Percentiles rank a stretch among this genome's conserved stretches.
phyloP scores from a whole-genome alignment of 2,113 vertebrate species.

The Cheirogaleus medius region DNA sequence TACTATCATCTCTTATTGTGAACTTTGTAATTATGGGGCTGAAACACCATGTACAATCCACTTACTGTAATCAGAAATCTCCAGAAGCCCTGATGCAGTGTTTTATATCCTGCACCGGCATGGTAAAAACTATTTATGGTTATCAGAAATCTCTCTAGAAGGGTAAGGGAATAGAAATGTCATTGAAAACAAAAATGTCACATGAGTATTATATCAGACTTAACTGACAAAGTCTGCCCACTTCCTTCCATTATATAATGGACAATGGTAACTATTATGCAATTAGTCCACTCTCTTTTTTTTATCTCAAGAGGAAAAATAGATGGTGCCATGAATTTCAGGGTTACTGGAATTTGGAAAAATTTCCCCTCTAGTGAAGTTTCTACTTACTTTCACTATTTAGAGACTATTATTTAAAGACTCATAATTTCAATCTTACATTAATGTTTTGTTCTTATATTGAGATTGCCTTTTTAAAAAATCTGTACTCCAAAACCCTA shows the following conservation, averaged over 20 bases:
- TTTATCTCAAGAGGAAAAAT: not conserved
- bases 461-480: constrained; percentile 1
- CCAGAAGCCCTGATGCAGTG: not conserved
- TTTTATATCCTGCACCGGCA: not conserved
- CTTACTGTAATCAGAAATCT: constrained; percentile 20
- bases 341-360: constrained; percentile 31
- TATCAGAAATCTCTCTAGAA: constrained; percentile 65
- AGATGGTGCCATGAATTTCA: constrained; percentile 37
- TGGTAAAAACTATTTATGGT: not conserved
- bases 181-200: constrained; percentile 62
- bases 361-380: not conserved
- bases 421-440: not conserved
- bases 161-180: constrained; percentile 57
- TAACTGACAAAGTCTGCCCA: constrained; percentile 41
- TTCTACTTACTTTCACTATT: constrained; percentile 10
- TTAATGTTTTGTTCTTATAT: not conserved
- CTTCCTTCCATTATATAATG: constrained; percentile 39
- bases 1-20: not conserved
- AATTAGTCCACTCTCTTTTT: constrained; percentile 3
- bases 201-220: constrained; percentile 20
- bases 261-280: constrained; percentile 51
- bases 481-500: not conserved
- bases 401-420: not conserved
- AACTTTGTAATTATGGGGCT: not conserved
- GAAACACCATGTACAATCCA: not conserved